Percentiles rank a stretch among this genome's conserved stretches.
Evolutionary conservation across 2,888 invertebrate genomes (phyloP).

Genomic region (Platycheirus albimanus): DNA sequence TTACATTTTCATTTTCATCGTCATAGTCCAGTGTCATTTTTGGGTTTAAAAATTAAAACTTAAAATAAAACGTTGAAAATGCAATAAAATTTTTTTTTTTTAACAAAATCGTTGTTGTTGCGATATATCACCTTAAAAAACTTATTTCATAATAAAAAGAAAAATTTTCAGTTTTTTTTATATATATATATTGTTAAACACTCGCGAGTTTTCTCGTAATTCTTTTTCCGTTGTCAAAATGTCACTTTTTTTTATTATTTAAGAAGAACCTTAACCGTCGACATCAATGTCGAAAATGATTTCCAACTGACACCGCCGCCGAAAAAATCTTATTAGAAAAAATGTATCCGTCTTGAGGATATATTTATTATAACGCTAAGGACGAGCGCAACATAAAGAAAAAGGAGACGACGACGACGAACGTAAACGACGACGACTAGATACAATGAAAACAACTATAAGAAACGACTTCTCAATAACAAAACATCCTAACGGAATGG

Average conservation of each 20-base stretch:
- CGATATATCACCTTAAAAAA: constrained; percentile 8
- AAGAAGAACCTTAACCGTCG: constrained; percentile 45
- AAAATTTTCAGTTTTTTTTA: constrained; percentile 31
- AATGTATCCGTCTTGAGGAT: constrained; percentile 52
- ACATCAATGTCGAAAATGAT: constrained; percentile 57
- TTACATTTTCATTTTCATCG: constrained; percentile 82
- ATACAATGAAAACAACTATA: constrained; percentile 1
- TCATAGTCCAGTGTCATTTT: constrained; percentile 82
- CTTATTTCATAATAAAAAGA: background rate
- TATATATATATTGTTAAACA: too few relatives aligned
- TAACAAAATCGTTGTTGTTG: background rate
- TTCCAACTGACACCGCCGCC: constrained; percentile 15
- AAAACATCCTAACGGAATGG: constrained; percentile 80
- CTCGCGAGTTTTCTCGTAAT: constrained; percentile 35
- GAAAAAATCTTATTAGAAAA: constrained; percentile 40
- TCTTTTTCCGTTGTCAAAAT: background rate
- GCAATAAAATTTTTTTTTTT: constrained; percentile 18
- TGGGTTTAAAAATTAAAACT: constrained; percentile 12
- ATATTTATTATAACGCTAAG: constrained; percentile 32
- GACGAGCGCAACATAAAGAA: constrained; percentile 56
- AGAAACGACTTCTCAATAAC: constrained; percentile 39
- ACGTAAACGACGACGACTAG: constrained; percentile 4
- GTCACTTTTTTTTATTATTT: background rate
- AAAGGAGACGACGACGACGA: constrained; percentile 38
- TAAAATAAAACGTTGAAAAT: background rate